A percentile compares a stretch with the other conserved stretches of the same genome.
phyloP scores from a whole-genome alignment of 2,113 vertebrate genomes.

The Neotoma lepida region DNA sequence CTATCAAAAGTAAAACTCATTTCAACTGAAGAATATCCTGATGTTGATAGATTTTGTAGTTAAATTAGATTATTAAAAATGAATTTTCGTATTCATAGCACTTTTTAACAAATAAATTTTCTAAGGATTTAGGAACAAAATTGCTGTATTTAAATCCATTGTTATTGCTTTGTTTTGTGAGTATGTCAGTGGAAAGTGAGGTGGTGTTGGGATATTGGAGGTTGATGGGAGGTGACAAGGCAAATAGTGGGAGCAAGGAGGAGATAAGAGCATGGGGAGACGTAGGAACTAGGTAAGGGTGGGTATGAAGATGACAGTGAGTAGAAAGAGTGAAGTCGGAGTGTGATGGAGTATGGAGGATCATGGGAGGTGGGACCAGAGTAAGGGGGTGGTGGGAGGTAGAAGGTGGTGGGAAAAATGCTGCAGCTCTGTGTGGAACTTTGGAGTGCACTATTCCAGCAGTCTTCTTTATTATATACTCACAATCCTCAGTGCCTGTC shows the following conservation, averaged over 20 bases:
- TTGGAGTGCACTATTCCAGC: background rate
- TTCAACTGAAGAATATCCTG: background rate
- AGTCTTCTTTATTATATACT: background rate
- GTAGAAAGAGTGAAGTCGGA: background rate
- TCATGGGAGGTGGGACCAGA: background rate
- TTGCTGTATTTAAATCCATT: background rate
- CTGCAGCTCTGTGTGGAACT: background rate
- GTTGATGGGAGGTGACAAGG: background rate
- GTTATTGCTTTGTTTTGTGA: background rate
- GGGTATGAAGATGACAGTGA: background rate
- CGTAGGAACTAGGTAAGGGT: background rate
- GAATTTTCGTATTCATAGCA: background rate
- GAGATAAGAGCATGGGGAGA: background rate
- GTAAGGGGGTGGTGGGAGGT: too few species aligned
- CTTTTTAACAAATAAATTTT: background rate
- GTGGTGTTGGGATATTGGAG: background rate
- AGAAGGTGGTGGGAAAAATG: background rate
- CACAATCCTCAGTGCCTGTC: too few species aligned
- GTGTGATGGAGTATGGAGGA: background rate
- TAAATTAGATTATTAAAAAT: constrained; percentile 1
- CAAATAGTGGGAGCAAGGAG: background rate
- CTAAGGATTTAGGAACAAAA: background rate
- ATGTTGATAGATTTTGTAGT: background rate
- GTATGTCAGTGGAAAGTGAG: background rate
- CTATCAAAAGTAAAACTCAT: background rate